Percentiles rank a stretch among this genome's conserved stretches.
phyloP scores from a whole-genome alignment of 2,888 invertebrate species.

The Melolontha melolontha region DNA sequence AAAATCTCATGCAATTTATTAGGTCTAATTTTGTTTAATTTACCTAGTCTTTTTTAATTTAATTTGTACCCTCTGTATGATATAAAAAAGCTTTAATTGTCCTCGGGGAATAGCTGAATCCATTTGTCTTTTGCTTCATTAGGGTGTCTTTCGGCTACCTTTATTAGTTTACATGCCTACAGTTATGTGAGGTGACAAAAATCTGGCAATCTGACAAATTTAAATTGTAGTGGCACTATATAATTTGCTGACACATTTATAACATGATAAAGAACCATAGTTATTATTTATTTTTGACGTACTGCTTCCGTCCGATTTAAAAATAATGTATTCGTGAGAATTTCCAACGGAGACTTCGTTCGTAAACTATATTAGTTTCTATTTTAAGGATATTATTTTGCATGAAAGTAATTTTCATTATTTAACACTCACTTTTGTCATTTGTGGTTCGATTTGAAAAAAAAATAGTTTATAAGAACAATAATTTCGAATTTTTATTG shows the following conservation, averaged over 20 bases:
- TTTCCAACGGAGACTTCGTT: no score
- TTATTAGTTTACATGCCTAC: neutral
- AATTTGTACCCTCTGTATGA: neutral
- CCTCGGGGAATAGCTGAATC: neutral
- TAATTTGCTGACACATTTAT: slow-evolving; percentile 33
- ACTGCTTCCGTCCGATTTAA: slow-evolving; percentile 1
- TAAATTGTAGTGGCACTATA: slow-evolving; percentile 17
- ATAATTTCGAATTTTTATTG: no score
- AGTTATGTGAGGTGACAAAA: slow-evolving; percentile 12
- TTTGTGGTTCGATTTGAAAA: no score
- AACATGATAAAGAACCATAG: slow-evolving; percentile 17
- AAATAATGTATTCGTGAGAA: neutral
- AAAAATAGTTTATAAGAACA: no score
- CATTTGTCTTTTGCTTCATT: slow-evolving; percentile 5
- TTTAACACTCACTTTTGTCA: no score
- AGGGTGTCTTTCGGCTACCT: neutral
- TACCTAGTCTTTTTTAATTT: no score
- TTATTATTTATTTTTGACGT: slow-evolving; percentile 14
- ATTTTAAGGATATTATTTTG: no score
- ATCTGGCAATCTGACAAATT: slow-evolving; percentile 35
- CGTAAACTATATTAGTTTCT: no score
- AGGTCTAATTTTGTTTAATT: no score
- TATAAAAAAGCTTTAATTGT: neutral
- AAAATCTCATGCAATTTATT: no score
- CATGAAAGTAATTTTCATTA: no score